These are phyloP conservation scores for Lasioglossum vierecki DNA, from an alignment of 2,888 invertebrate species.

Conservation along the genomic window DNA sequence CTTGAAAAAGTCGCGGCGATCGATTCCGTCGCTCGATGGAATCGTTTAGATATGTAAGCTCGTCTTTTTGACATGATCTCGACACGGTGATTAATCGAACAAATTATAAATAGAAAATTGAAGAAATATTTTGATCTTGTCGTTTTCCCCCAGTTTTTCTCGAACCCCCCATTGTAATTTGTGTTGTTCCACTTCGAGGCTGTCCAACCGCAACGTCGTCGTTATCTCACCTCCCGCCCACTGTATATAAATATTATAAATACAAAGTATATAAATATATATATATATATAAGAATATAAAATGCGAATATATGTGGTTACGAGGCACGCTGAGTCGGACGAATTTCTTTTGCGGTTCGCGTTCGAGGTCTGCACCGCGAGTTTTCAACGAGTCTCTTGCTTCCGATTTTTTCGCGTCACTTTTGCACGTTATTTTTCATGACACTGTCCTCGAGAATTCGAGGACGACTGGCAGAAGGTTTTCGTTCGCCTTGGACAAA, in stretches of 20 bases:
- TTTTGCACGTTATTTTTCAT: constrained; percentile 17
- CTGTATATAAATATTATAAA: constrained; percentile 82
- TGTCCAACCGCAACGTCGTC: constrained; percentile 41
- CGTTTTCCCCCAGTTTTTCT: neutral
- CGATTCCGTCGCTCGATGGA: neutral
- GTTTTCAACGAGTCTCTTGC: constrained; percentile 19
- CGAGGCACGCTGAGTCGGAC: constrained; percentile 76
- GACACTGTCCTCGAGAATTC: neutral
- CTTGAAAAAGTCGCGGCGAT: neutral
- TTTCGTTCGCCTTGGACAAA: constrained; percentile 78
- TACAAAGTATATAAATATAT: constrained; percentile 74
- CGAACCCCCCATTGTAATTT: constrained; percentile 27
- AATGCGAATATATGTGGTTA: constrained; percentile 77
- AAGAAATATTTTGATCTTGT: constrained; percentile 12
- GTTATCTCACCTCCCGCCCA: constrained; percentile 72
- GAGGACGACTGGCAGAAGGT: constrained; percentile 62
- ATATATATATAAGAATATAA: constrained; percentile 74
- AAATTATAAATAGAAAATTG: neutral
- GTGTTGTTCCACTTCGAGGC: constrained; percentile 40
- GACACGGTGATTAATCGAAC: neutral
- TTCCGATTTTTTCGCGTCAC: constrained; percentile 19
- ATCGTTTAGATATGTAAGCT: neutral
- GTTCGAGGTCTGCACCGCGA: constrained; percentile 7
- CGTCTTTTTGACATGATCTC: constrained; percentile 5
- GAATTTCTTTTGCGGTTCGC: constrained; percentile 54